Percentiles rank a stretch among this genome's conserved stretches.
Evolutionary conservation across 1,140 invertebrate genomes (phyloP).

Genomic region (Anagrus nilaparvatae): DNA sequence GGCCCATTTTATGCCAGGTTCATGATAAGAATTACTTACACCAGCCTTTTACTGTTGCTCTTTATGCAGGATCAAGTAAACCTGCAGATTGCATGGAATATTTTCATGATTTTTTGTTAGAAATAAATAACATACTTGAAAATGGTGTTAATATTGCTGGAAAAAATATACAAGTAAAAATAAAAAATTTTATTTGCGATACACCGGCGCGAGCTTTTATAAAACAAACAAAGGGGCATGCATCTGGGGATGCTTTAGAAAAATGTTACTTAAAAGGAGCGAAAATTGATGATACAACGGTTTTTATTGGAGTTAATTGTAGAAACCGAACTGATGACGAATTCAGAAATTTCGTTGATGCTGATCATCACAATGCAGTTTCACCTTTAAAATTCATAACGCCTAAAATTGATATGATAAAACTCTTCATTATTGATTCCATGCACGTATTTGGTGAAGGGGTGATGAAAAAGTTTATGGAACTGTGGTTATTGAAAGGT

Average conservation of each 20-base stretch:
- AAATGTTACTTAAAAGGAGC: neutral
- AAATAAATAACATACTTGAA: constrained; percentile 10
- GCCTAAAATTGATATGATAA: constrained; percentile 1
- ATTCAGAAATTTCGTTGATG: neutral
- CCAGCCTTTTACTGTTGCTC: too few species aligned
- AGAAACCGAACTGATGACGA: constrained; percentile 7
- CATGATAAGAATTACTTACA: constrained; percentile 5
- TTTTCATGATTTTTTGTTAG: constrained; percentile 6
- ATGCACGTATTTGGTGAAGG: constrained; percentile 6
- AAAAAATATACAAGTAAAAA: neutral
- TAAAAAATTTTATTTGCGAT: too few species aligned
- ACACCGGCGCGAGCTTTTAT: constrained; percentile 3
- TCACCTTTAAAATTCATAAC: neutral
- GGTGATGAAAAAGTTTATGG: constrained; percentile 7
- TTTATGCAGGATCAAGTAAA: constrained; percentile 11
- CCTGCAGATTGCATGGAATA: constrained; percentile 1
- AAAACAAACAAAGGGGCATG: neutral
- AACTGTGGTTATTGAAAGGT: too few species aligned
- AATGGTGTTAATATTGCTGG: too few species aligned
- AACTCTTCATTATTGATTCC: constrained; percentile 5
- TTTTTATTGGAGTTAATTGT: neutral
- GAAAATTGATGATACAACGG: neutral
- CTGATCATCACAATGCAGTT: constrained; percentile 4
- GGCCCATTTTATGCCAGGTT: constrained; percentile 9
- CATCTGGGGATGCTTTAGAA: constrained; percentile 6